These are phyloP conservation scores for Uria lomvia DNA, from an alignment of 2,113 vertebrate genomes.

Conservation along the genomic window DNA sequence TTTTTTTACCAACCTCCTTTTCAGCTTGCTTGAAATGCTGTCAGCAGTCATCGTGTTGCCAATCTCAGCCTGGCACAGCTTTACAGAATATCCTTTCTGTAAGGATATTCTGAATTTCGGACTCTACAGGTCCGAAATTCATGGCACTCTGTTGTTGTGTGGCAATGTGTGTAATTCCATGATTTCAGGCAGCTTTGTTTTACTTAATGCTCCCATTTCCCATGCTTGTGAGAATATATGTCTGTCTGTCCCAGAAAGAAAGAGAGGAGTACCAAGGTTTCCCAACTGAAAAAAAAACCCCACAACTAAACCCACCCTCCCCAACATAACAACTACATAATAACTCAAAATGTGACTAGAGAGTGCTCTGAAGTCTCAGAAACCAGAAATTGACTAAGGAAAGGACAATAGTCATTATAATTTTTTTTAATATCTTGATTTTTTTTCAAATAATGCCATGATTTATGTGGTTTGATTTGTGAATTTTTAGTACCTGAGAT, in stretches of 20 bases:
- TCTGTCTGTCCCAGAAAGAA: not conserved
- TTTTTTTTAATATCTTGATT: not conserved
- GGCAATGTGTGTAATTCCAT: not conserved
- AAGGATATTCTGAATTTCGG: too few relatives aligned
- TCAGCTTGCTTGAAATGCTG: not conserved
- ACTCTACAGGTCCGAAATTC: not conserved
- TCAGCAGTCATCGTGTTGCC: accelerated
- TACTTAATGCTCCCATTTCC: not conserved
- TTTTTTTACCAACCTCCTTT: not conserved
- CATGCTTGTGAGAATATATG: not conserved
- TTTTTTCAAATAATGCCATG: not conserved
- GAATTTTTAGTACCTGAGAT: not conserved
- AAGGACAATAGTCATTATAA: not conserved
- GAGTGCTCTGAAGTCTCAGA: not conserved
- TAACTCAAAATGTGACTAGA: not conserved
- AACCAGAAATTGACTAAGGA: not conserved
- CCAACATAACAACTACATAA: not conserved
- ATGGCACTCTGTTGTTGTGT: not conserved
- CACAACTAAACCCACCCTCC: not conserved
- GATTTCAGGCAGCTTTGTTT: not conserved
- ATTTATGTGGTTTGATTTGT: not conserved
- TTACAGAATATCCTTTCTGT: not conserved
- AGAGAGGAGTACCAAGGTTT: not conserved
- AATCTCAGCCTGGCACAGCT: not conserved
- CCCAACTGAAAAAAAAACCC: accelerated